Conservation (phyloP, 1,140 invertebrate species). For the Schlechtendalia chinensis region DNA sequence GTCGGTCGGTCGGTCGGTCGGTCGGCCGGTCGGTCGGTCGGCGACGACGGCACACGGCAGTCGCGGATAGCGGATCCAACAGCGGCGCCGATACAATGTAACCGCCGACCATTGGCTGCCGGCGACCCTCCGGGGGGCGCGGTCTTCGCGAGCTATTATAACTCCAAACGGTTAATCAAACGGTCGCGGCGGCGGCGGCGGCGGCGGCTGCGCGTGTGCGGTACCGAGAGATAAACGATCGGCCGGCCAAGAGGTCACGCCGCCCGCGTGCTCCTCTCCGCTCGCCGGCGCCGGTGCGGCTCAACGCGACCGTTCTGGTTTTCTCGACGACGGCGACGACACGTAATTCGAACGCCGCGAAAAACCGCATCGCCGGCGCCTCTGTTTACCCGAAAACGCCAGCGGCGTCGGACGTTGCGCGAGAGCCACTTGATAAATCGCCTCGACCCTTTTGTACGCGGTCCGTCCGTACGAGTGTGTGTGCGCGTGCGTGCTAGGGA, state of each 20-base stretch:
- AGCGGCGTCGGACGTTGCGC: neutral
- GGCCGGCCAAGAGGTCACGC: slow-evolving; percentile 20
- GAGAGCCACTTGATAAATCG: neutral
- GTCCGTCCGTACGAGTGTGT: neutral
- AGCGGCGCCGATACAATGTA: slow-evolving; percentile 26
- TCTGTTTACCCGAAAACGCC: neutral
- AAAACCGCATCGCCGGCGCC: neutral
- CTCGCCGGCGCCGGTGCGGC: no score
- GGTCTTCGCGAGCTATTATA: neutral
- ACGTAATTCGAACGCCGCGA: neutral
- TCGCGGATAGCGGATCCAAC: neutral
- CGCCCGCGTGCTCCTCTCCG: neutral
- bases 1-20: no score
- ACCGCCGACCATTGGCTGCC: slow-evolving; percentile 41
- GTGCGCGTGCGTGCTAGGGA: no score
- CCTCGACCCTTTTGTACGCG: neutral
- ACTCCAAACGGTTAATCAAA: slow-evolving; percentile 20
- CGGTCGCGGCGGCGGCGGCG: neutral
- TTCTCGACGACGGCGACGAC: neutral
- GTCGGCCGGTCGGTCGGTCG: no score
- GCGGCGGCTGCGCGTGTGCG: neutral
- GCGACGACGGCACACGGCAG: no score
- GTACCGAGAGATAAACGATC: slow-evolving; percentile 23
- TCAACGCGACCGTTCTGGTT: neutral
- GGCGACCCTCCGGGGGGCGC: slow-evolving; percentile 17